phyloP scores from a whole-genome alignment of 1,140 invertebrate genomes.

The Cyrtorhinus lividipennis region DNA sequence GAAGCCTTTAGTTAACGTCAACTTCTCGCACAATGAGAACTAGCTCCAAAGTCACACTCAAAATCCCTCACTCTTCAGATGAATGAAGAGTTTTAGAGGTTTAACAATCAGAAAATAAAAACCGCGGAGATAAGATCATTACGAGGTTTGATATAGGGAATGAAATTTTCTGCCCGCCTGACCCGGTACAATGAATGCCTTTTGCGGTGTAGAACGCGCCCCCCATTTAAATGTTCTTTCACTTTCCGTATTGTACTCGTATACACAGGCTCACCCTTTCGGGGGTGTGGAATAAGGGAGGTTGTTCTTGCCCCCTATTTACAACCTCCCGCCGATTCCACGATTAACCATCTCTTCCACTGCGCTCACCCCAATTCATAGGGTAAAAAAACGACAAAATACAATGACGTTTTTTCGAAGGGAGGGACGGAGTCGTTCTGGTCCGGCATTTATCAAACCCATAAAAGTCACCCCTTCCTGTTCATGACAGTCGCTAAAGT shows the following conservation, averaged over 20 bases:
- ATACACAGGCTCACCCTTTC: not conserved
- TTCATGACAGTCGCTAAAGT: not conserved
- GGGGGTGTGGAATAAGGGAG: not conserved
- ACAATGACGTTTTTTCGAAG: not conserved
- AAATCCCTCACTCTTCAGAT: no score
- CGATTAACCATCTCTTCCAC: not conserved
- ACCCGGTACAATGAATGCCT: not conserved
- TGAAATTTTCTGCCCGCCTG: constrained; percentile 1
- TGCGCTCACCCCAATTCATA: no score
- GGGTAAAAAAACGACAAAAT: no score
- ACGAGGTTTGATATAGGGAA: not conserved
- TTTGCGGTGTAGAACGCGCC: not conserved
- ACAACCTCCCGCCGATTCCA: not conserved
- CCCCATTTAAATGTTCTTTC: constrained; percentile 7
- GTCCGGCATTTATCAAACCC: constrained; percentile 4
- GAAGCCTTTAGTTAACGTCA: no score
- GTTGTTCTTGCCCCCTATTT: constrained; percentile 5
- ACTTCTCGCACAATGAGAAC: no score
- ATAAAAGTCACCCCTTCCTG: constrained; percentile 8
- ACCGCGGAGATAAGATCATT: constrained; percentile 1
- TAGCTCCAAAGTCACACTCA: not conserved
- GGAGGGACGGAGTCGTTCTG: not conserved
- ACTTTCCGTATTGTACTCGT: not conserved
- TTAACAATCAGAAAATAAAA: not conserved
- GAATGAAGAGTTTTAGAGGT: not conserved